A percentile compares a stretch with the other conserved stretches of the same genome.
Conservation (phyloP, 2,797 vertebrate species). For the Cuniculus paca region DNA sequence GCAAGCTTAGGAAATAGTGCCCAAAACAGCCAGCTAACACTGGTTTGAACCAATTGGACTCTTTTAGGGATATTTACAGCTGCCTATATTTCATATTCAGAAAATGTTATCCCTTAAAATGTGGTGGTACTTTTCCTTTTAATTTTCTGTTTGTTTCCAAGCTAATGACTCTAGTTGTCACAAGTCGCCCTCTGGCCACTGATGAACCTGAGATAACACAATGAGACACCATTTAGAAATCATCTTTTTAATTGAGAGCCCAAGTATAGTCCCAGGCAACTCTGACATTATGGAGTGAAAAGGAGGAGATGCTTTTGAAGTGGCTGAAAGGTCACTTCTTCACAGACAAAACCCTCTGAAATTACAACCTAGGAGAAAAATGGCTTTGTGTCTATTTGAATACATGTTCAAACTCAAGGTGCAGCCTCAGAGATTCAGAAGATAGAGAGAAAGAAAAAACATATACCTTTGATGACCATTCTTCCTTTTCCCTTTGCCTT, state of each 20-base stretch:
- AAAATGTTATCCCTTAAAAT: not conserved
- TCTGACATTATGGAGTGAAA: not conserved
- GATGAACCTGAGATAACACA: not conserved
- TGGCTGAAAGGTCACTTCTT: slow-evolving; percentile 41
- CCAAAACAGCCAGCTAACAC: not conserved
- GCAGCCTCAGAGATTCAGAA: slow-evolving; percentile 35
- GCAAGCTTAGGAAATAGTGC: not conserved
- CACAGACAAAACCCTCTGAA: slow-evolving; percentile 42
- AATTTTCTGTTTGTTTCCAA: not conserved
- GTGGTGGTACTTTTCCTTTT: slow-evolving; percentile 39
- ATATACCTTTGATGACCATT: slow-evolving; percentile 57
- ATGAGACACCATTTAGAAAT: slow-evolving; percentile 41
- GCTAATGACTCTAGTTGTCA: not conserved
- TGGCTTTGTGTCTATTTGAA: slow-evolving; percentile 46
- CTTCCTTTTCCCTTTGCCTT: slow-evolving; percentile 52
- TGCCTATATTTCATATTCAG: not conserved
- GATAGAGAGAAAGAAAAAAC: not conserved
- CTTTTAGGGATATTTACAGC: not conserved
- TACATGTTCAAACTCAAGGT: slow-evolving; percentile 11
- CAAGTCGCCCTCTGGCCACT: not conserved
- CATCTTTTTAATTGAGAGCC: slow-evolving; percentile 8
- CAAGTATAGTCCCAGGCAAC: not conserved
- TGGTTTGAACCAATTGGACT: not conserved
- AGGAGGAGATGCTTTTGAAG: slow-evolving; percentile 49
- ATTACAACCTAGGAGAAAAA: slow-evolving; percentile 37